phyloP scores from a whole-genome alignment of 2,797 vertebrate species.

The Brotogeris chrysoptera region DNA sequence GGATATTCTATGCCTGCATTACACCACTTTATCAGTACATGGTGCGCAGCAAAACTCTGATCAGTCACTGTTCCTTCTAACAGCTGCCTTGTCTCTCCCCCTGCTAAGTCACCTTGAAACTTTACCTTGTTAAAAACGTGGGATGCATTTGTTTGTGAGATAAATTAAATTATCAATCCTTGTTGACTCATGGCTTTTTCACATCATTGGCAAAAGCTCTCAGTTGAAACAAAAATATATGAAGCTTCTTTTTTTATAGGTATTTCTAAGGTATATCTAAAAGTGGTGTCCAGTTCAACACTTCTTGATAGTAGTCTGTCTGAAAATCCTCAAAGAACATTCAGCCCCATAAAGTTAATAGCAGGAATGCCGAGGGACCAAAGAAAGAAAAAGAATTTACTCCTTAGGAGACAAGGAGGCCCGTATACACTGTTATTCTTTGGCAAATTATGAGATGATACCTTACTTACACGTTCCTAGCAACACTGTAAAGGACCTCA shows the following conservation, averaged over 20 bases:
- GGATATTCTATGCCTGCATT: background rate
- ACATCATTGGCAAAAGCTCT: background rate
- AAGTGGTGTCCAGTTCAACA: background rate
- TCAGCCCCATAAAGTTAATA: background rate
- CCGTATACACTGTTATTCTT: background rate
- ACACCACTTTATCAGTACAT: background rate
- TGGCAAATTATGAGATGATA: background rate
- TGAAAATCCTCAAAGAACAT: background rate
- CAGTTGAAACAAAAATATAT: background rate
- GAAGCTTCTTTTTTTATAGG: background rate
- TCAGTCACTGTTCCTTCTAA: background rate
- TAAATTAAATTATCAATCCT: background rate
- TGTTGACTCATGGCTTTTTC: background rate
- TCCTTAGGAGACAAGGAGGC: background rate
- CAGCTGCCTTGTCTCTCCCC: background rate
- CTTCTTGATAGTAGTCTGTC: background rate
- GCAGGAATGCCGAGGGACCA: background rate
- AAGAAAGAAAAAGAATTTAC: background rate
- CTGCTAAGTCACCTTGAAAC: background rate
- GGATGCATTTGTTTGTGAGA: background rate
- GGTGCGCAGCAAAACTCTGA: background rate
- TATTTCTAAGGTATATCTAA: background rate
- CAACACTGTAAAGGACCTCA: background rate
- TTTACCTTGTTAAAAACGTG: background rate
- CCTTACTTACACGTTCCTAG: background rate